These are phyloP conservation scores for Thomomys bottae DNA, from an alignment of 2,113 vertebrate genomes.

Conservation along the genomic window DNA sequence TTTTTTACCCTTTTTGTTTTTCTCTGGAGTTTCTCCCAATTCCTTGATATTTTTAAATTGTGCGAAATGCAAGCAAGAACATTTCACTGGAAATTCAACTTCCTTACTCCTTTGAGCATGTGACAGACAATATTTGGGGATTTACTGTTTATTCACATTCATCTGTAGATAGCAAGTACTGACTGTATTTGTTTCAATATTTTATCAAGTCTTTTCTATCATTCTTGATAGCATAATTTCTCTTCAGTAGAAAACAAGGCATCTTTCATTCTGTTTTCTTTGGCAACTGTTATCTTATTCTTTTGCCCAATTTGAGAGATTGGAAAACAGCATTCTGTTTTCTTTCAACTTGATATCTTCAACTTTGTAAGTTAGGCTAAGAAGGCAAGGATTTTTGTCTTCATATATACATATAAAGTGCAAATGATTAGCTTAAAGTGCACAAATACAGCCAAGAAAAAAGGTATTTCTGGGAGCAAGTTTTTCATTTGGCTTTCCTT, in stretches of 20 bases:
- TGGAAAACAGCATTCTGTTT: slow-evolving; percentile 64
- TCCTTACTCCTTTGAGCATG: slow-evolving; percentile 11
- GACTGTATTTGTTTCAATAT: slow-evolving; percentile 61
- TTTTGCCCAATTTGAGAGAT: slow-evolving; percentile 70
- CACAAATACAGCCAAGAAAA: slow-evolving; percentile 1
- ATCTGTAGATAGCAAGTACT: slow-evolving; percentile 33
- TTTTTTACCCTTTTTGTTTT: slow-evolving; percentile 20
- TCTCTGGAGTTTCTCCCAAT: slow-evolving; percentile 4
- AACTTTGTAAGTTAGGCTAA: slow-evolving; percentile 49
- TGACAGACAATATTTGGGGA: neutral
- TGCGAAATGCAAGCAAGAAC: neutral
- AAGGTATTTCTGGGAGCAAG: slow-evolving; percentile 48
- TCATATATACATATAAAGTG: neutral
- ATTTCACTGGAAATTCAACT: slow-evolving; percentile 42
- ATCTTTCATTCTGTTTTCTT: slow-evolving; percentile 69
- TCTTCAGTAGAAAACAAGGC: slow-evolving; percentile 61
- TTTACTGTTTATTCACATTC: slow-evolving; percentile 20
- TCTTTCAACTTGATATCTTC: slow-evolving; percentile 43
- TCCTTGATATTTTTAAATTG: slow-evolving; percentile 38
- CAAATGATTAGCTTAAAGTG: slow-evolving; percentile 11
- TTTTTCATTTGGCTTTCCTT: slow-evolving; percentile 34
- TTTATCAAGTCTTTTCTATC: slow-evolving; percentile 52
- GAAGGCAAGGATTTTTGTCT: slow-evolving; percentile 39
- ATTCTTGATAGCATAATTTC: slow-evolving; percentile 52
- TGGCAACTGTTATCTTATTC: slow-evolving; percentile 67